Percentiles rank a stretch among this genome's conserved stretches.
Conservation (phyloP, 2,113 vertebrate genomes). For the Clinocottus analis region DNA sequence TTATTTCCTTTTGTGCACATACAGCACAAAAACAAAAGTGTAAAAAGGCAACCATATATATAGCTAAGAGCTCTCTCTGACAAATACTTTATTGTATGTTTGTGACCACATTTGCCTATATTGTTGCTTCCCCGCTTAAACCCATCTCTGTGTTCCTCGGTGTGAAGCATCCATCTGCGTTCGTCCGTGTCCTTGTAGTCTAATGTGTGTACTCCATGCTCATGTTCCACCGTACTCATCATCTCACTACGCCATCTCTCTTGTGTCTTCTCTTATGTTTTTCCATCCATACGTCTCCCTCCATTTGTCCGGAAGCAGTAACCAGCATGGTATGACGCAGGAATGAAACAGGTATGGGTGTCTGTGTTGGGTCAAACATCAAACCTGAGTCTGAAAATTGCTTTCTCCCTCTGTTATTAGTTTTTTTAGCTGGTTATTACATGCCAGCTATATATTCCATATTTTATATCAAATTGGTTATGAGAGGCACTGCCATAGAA, state of each 20-base stretch:
- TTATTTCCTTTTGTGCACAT: not conserved
- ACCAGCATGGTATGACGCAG: constrained; percentile 77
- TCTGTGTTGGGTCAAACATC: constrained; percentile 43
- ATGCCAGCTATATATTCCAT: constrained; percentile 24
- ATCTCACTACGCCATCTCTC: constrained; percentile 69
- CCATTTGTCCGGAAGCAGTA: constrained; percentile 80
- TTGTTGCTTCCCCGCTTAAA: not conserved
- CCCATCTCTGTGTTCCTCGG: not conserved
- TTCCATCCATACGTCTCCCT: constrained; percentile 69
- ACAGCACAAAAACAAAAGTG: not conserved
- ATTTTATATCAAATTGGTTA: constrained; percentile 22
- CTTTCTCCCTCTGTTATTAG: constrained; percentile 16
- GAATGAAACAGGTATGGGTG: constrained; percentile 80
- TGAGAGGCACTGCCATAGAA: constrained; percentile 16
- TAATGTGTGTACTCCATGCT: constrained; percentile 57
- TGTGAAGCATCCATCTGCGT: constrained; percentile 22
- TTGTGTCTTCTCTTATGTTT: constrained; percentile 78
- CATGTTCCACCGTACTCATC: constrained; percentile 67
- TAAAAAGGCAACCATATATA: not conserved
- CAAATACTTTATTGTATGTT: not conserved
- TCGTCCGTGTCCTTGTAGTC: constrained; percentile 31
- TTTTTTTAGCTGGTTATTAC: constrained; percentile 20
- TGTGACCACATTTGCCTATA: not conserved
- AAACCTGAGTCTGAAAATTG: constrained; percentile 60
- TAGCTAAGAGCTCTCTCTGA: constrained; percentile 22